phyloP scores from a whole-genome alignment of 2,113 vertebrate species.

The Polypterus bichir region DNA sequence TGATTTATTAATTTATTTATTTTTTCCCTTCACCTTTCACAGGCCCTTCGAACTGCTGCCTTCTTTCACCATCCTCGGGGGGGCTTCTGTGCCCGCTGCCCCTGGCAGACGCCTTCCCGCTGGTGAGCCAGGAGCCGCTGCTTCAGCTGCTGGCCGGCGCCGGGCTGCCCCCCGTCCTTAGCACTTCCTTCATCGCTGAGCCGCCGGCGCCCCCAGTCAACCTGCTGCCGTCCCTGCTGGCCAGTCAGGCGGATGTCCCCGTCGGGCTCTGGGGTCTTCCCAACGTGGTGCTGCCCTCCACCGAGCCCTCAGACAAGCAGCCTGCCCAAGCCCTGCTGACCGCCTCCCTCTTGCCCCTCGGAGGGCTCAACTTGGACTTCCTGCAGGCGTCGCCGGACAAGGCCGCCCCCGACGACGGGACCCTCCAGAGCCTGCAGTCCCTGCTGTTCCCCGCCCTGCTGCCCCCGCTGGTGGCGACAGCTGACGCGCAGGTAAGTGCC shows the following conservation, averaged over 20 bases:
- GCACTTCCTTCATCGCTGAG: constrained; percentile 49
- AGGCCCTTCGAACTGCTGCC: constrained; percentile 5
- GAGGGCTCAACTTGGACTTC: constrained; percentile 48
- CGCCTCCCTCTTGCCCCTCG: constrained; percentile 54
- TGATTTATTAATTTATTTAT: constrained; percentile 20
- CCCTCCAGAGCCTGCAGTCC: constrained; percentile 48
- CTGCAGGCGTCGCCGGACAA: constrained; percentile 43
- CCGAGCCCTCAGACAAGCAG: constrained; percentile 12
- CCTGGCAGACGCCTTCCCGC: constrained; percentile 63
- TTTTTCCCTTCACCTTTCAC: rapidly evolving
- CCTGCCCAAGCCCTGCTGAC: constrained; percentile 31
- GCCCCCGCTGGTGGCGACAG: constrained; percentile 29
- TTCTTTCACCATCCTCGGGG: constrained; percentile 25
- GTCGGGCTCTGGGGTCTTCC: constrained; percentile 36
- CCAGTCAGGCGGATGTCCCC: constrained; percentile 45
- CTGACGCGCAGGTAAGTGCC: constrained; percentile 17
- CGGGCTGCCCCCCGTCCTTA: constrained; percentile 47
- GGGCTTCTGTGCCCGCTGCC: constrained; percentile 35
- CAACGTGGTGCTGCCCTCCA: constrained; percentile 20
- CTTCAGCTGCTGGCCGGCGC: constrained; percentile 57
- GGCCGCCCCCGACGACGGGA: constrained; percentile 39
- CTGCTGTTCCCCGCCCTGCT: constrained; percentile 50
- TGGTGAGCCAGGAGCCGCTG: constrained; percentile 59
- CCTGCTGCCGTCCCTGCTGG: constrained; percentile 34
- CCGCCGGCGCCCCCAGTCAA: constrained; percentile 46